These are phyloP conservation scores for Pollimyrus isidori DNA, from an alignment of 2,113 vertebrate species.

Conservation along the genomic window DNA sequence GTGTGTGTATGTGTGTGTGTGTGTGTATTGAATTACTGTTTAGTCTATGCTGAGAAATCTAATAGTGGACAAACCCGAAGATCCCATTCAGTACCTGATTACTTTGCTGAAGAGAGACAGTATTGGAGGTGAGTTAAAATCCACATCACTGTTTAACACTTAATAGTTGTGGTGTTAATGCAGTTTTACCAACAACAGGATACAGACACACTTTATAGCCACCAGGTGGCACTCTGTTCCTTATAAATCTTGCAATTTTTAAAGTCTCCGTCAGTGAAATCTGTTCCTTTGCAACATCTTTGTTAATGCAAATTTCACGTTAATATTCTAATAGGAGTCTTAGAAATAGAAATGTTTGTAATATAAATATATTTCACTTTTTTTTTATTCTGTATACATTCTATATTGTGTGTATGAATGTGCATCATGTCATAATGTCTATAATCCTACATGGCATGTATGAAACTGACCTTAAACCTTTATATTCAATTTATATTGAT, in stretches of 20 bases:
- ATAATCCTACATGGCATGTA: not conserved
- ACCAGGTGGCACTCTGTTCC: conserved; percentile 17
- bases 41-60: conserved; percentile 74
- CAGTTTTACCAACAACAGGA: not conserved
- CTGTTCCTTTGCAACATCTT: not conserved
- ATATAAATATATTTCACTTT: not conserved
- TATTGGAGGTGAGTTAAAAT: conserved; percentile 54
- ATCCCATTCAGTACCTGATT: conserved; percentile 77
- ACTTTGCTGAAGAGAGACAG: conserved; percentile 59
- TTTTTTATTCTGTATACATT: not conserved
- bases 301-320: not conserved
- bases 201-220: not conserved
- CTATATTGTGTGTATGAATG: not conserved
- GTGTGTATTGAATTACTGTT: conserved; percentile 16
- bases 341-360: not conserved
- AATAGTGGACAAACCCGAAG: conserved; percentile 70
- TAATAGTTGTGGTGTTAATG: not conserved
- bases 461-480: not conserved
- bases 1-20: not conserved
- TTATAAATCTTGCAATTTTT: not conserved
- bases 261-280: not conserved
- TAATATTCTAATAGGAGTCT: not conserved
- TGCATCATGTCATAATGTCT: not conserved
- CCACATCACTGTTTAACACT: not conserved
- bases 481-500: not conserved